These are phyloP conservation scores for Diorhabda elongata DNA, from an alignment of 1,140 invertebrate genomes.

Conservation along the genomic window DNA sequence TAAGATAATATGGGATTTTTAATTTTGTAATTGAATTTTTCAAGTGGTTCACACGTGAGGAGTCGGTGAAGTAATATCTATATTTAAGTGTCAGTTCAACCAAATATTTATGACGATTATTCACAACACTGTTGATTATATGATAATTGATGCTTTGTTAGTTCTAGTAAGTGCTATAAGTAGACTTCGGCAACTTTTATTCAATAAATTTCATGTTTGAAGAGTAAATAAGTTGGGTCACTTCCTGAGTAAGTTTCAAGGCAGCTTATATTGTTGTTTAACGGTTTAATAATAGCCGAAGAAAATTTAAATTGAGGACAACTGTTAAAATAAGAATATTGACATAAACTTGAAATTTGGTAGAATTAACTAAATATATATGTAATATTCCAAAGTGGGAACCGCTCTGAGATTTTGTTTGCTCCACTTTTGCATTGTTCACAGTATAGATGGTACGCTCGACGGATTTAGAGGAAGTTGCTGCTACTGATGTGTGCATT, in stretches of 20 bases:
- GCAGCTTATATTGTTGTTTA: neutral
- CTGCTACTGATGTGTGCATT: too few relatives aligned
- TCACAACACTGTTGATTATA: neutral
- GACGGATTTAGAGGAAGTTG: too few relatives aligned
- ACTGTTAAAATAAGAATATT: too few relatives aligned
- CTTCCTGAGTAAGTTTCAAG: neutral
- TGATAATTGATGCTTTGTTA: neutral
- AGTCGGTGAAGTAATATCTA: conserved; percentile 1
- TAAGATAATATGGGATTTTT: neutral
- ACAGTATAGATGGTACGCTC: too few relatives aligned
- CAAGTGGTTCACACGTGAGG: neutral
- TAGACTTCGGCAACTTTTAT: neutral
- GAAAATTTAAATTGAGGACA: too few relatives aligned
- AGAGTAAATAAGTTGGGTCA: neutral
- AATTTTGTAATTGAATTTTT: neutral
- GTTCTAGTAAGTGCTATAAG: neutral
- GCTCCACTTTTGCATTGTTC: too few relatives aligned
- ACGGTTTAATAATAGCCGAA: too few relatives aligned
- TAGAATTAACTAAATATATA: too few relatives aligned
- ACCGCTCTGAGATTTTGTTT: too few relatives aligned
- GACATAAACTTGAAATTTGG: too few relatives aligned
- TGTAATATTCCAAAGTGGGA: too few relatives aligned
- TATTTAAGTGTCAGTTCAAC: conserved; percentile 2
- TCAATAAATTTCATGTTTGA: neutral
- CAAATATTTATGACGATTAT: neutral